These are phyloP conservation scores for Zosterops japonicus DNA, from an alignment of 2,113 vertebrate genomes.

Conservation along the genomic window DNA sequence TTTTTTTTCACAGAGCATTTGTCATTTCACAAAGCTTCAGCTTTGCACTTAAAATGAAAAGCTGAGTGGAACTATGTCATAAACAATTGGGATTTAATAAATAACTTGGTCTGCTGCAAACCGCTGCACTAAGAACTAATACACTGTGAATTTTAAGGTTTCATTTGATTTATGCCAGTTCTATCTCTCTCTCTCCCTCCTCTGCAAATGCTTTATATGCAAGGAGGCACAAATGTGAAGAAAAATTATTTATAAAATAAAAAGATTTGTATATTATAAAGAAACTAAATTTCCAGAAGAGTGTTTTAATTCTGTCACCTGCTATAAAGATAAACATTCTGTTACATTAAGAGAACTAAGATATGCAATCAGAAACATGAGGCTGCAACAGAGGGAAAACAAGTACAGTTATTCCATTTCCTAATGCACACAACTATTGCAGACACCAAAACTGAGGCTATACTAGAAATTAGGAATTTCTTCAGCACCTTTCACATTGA, in stretches of 20 bases:
- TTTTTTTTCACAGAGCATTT: background rate
- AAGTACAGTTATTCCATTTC: background rate
- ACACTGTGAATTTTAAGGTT: slow-evolving; percentile 25
- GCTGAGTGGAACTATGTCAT: background rate
- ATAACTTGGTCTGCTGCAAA: slow-evolving; percentile 16
- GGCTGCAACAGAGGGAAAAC: background rate
- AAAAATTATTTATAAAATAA: background rate
- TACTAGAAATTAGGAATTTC: background rate
- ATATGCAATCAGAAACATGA: background rate
- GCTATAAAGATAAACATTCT: background rate
- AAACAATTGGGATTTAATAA: slow-evolving; percentile 42
- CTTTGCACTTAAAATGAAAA: slow-evolving; percentile 33
- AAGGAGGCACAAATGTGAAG: background rate
- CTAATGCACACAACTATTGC: background rate
- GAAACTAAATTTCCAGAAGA: background rate
- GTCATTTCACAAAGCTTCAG: slow-evolving; percentile 20
- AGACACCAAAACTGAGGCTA: background rate
- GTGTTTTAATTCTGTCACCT: background rate
- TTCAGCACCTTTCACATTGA: background rate
- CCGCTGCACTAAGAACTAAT: slow-evolving; percentile 13
- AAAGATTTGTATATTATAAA: background rate
- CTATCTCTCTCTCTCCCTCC: background rate
- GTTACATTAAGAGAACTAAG: background rate
- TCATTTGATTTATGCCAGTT: background rate
- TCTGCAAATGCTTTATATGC: background rate